Conservation (phyloP, 2,797 vertebrate genomes). For the Sebastes cheni region DNA sequence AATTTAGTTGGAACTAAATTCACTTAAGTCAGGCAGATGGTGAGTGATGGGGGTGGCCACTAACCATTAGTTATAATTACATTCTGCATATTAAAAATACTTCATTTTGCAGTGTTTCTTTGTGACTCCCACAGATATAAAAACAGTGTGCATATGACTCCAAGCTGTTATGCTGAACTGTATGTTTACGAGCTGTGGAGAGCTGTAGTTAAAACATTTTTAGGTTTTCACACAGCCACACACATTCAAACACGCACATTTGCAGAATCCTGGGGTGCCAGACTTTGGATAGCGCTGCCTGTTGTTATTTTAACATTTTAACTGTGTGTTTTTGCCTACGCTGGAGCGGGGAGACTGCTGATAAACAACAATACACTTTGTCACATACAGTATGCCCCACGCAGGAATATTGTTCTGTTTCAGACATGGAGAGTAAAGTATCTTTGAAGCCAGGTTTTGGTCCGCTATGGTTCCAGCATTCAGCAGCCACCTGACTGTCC, state of each 20-base stretch:
- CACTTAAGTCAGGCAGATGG: not conserved
- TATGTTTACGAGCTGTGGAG: slow-evolving; percentile 45
- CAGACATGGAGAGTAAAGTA: not conserved
- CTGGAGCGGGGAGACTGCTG: not conserved
- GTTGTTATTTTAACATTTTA: slow-evolving; percentile 55
- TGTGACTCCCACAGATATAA: slow-evolving; percentile 19
- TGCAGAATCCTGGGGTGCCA: slow-evolving; percentile 26
- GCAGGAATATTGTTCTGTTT: not conserved
- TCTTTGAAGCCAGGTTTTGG: not conserved
- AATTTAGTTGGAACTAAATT: not conserved
- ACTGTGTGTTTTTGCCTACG: slow-evolving; percentile 20
- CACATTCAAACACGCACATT: slow-evolving; percentile 29
- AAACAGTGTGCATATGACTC: slow-evolving; percentile 37
- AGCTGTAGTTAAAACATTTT: slow-evolving; percentile 39
- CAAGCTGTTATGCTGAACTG: slow-evolving; percentile 36
- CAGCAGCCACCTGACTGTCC: not conserved
- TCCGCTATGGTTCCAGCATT: not conserved
- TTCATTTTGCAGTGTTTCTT: slow-evolving; percentile 8
- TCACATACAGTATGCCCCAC: not conserved
- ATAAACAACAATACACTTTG: slow-evolving; percentile 6
- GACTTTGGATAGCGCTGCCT: slow-evolving; percentile 31
- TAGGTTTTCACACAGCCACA: slow-evolving; percentile 40
- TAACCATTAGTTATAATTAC: slow-evolving; percentile 24
- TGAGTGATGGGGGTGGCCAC: not conserved
- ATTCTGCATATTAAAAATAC: slow-evolving; percentile 23